A percentile compares a stretch with the other conserved stretches of the same genome.
These are phyloP conservation scores for Ammospiza maritima DNA, from an alignment of 2,797 vertebrate species.

Conservation along the genomic window DNA sequence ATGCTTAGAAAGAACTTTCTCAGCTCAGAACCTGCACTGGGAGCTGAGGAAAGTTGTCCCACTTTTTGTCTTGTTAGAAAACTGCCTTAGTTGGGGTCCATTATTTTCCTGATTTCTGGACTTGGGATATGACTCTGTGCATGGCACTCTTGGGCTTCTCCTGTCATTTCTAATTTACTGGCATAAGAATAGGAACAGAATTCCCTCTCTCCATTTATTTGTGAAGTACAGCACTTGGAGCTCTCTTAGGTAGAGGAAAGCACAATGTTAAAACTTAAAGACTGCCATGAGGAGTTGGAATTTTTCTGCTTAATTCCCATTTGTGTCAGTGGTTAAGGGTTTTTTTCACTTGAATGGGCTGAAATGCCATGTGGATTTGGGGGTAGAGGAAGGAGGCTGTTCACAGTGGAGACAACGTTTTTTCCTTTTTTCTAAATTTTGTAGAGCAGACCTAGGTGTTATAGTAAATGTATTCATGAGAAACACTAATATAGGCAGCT, in stretches of 20 bases:
- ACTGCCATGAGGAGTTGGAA: neutral
- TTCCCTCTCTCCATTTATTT: neutral
- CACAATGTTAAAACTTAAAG: neutral
- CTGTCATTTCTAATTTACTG: neutral
- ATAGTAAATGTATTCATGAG: neutral
- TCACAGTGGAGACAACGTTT: rapidly evolving
- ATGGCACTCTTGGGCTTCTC: neutral
- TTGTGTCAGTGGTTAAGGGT: neutral
- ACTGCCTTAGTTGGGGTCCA: neutral
- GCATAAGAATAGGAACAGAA: neutral
- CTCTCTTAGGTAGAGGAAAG: neutral
- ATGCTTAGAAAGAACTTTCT: neutral
- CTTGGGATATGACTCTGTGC: neutral
- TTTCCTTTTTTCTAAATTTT: neutral
- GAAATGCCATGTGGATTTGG: neutral
- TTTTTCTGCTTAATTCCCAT: neutral
- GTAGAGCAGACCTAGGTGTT: neutral
- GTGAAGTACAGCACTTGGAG: neutral
- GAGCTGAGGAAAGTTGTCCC: neutral
- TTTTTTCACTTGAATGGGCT: neutral
- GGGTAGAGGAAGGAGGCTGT: neutral
- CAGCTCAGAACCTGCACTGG: neutral
- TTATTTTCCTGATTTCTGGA: neutral
- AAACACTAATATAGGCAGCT: neutral
- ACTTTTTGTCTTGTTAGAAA: neutral